Base-by-base conservation (phyloP, 2,888 invertebrate species). In the Agriopis aurantiaria region DNA sequence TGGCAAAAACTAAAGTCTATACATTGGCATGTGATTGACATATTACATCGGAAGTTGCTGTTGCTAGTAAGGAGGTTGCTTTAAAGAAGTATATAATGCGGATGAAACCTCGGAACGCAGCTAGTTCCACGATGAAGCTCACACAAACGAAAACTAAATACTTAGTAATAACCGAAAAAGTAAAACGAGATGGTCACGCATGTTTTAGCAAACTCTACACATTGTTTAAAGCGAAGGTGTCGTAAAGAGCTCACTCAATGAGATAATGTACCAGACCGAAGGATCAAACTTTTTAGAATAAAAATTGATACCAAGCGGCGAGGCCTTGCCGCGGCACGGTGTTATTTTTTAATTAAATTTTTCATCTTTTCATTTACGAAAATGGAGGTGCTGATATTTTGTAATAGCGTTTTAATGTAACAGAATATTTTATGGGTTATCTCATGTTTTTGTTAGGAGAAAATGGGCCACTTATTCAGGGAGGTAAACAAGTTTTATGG, bases 321-420 rank as follows among this genome's bases (percentile, higher is more conserved):
- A 52, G 65, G 40, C 45, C 51, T 53, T 33, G 12, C 60, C 40
- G 58, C 55, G 68, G 51, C n/a, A 59, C 78, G 66, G 68, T 85
- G 84, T 85, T 85, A 82, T 85, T 83, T 83, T 84, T 85, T 82
- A 85, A 85, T 85, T 83, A 85, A 84, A 82, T 82, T 85, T 82
- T 82, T 82, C 80, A 82, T 83, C 78, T 83, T 80, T 83, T 75
- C 77, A 80, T 78, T 80, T 79, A 78, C 76, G 73, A 79, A 80
- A 82, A 75, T 72, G 74, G 74, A 68, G 71, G 74, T 70, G 78
- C 78, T 75, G 78, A 82, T 82, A 83, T 83, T 83, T 77, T 75
- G 73, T 78, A 77, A 83, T 82, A 82, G 78, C 75, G 75, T 72
- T 77, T 80, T 80, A 82, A 79, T 80, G 81, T 81, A 75, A 72